Base-by-base conservation (phyloP, 2,113 vertebrate species). In the Scophthalmus maximus region DNA sequence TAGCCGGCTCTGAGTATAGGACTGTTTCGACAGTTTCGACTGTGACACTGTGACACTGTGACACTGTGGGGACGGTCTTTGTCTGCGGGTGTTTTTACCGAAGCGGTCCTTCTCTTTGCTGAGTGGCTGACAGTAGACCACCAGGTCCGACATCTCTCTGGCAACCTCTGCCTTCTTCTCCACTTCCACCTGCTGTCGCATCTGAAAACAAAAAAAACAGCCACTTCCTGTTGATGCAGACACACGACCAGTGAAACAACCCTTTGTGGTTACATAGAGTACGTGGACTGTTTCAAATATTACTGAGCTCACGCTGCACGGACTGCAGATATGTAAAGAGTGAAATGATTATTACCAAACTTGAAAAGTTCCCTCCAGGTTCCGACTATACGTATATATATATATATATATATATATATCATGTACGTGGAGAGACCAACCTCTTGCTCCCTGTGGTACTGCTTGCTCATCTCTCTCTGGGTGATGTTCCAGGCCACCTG, bases 21-120 rank as follows among this genome's bases (percentile, higher is more conserved):
- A 36, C 34, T 36, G 34, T 12, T 36, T 36, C n/a, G n/a, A n/a
- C n/a, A n/a, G n/a, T n/a, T n/a, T n/a, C n/a, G n/a, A n/a, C n/a
- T n/a, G n/a, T n/a, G n/a, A 12, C 34, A 36, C 11, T 2, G 34
- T 12, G 34, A 15, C 17, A 0, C 4, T n/a, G n/a, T n/a, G n/a
- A n/a, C 14, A 15, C 36, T 17, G 36, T 40, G 36, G 36, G 1
- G 5, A 40, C 4, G 36, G 5, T 55, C 8, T 1, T 7, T 47
- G 46, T 22, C n/a, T 22, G 22, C 30, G 22, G 40, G 78, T 6
- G 8, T 30, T 79, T 93, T 79, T 93, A 99, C 97, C 95, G 82
- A 99, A 95, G 51, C 94, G 94, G 68, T 99, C 97, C 83, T 98
- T 98, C 57, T 96, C 96, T 90, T 98, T 98, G 93, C 96, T 98